Conservation (phyloP, 2,797 vertebrate genomes). For the Rhinoraja longicauda region DNA sequence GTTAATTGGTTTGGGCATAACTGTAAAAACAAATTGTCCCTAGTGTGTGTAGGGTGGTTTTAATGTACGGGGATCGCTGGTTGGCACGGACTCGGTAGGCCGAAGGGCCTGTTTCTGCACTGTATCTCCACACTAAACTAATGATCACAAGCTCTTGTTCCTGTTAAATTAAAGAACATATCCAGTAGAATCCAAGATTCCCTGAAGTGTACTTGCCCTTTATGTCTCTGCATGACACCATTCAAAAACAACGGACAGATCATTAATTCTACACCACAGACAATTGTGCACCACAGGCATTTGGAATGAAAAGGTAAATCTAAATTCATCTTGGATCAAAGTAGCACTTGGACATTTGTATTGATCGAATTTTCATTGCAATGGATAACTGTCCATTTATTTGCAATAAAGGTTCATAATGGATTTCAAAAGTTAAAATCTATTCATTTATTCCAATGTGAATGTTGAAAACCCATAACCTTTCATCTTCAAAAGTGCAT, state of each 20-base stretch:
- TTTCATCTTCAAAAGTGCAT: not conserved
- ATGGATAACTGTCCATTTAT: not conserved
- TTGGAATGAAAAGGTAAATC: not conserved
- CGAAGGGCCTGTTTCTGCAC: too few species aligned
- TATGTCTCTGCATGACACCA: not conserved
- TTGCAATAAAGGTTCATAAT: not conserved
- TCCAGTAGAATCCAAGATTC: not conserved
- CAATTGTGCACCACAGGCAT: not conserved
- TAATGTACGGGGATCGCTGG: too few species aligned
- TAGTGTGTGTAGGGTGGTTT: too few species aligned
- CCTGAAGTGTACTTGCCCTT: not conserved
- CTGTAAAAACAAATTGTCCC: too few species aligned
- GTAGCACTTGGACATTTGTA: too few species aligned
- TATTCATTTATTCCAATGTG: not conserved
- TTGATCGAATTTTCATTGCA: not conserved
- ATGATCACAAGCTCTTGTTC: not conserved
- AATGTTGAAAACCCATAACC: not conserved
- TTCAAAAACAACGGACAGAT: not conserved
- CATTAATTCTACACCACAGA: not conserved
- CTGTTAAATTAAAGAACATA: not conserved
- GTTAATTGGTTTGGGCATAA: too few species aligned
- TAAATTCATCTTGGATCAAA: not conserved
- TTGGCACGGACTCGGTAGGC: too few species aligned
- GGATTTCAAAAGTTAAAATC: not conserved
- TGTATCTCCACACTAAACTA: too few species aligned